phyloP scores from a whole-genome alignment of 2,888 invertebrate species.

The Synanthedon formicaeformis region DNA sequence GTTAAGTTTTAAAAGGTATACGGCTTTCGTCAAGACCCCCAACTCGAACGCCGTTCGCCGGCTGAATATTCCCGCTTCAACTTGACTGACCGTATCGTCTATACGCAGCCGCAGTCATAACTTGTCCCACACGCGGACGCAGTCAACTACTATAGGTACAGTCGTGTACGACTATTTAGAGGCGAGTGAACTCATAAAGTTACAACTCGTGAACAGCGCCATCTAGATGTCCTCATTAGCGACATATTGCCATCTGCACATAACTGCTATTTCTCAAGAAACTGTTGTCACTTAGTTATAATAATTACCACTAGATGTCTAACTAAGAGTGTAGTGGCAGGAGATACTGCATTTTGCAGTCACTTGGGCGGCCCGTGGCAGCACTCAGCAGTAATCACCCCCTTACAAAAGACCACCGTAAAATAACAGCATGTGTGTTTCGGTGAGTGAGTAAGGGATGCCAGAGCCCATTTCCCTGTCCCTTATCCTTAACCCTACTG shows the following conservation, averaged over 20 bases:
- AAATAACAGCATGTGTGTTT: too few relatives aligned
- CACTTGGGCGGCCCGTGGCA: too few relatives aligned
- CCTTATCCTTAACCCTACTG: too few relatives aligned
- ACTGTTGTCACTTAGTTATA: neutral
- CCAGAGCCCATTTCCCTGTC: too few relatives aligned
- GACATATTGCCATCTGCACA: slow-evolving; percentile 7
- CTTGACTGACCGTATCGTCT: slow-evolving; percentile 2
- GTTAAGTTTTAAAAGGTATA: slow-evolving; percentile 19
- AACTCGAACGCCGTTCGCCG: slow-evolving; percentile 57
- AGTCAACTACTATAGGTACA: slow-evolving; percentile 5
- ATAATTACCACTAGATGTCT: neutral
- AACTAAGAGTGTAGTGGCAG: too few relatives aligned
- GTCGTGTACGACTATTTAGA: slow-evolving; percentile 13
- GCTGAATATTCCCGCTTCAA: slow-evolving; percentile 36
- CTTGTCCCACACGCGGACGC: slow-evolving; percentile 22
- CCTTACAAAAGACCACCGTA: too few relatives aligned
- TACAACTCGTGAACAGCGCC: neutral
- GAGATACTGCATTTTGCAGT: too few relatives aligned
- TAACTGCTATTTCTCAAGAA: neutral
- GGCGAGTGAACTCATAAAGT: slow-evolving; percentile 61
- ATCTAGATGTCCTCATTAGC: slow-evolving; percentile 4
- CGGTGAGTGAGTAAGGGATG: too few relatives aligned
- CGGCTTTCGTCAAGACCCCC: slow-evolving; percentile 44
- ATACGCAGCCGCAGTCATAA: slow-evolving; percentile 7
- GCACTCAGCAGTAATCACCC: too few relatives aligned